These are phyloP conservation scores for Laticauda colubrina DNA, from an alignment of 2,113 vertebrate species.

Conservation along the genomic window DNA sequence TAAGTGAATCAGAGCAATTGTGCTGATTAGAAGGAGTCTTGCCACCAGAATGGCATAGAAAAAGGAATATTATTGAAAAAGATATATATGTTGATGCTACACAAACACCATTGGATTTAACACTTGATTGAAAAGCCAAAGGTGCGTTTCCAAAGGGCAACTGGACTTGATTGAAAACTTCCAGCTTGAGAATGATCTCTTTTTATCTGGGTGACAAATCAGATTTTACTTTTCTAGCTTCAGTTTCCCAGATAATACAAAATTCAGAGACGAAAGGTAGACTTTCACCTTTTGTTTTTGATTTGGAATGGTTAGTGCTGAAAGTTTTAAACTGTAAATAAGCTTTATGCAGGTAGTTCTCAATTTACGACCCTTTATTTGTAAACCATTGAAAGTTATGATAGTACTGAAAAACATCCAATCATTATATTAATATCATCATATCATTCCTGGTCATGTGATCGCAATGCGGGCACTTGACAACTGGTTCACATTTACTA, in stretches of 20 bases:
- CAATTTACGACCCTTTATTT: background rate
- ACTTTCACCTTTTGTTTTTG: too few relatives aligned
- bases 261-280: too few relatives aligned
- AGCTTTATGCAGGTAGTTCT: background rate
- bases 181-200: background rate
- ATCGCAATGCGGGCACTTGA: background rate
- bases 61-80: background rate
- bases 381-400: background rate
- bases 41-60: fast-evolving
- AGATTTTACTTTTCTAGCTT: background rate
- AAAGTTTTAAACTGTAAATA: background rate
- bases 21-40: background rate
- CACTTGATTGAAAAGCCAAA: background rate
- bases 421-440: background rate
- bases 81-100: fast-evolving
- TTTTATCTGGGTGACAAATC: background rate
- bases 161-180: background rate
- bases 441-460: background rate
- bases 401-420: background rate
- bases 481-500: background rate
- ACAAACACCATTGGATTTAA: background rate
- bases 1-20: background rate
- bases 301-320: background rate
- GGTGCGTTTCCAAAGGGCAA: too few relatives aligned
- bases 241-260: too few relatives aligned